Base-by-base conservation (phyloP, 2,888 invertebrate species). In the Lochmaea capreae region DNA sequence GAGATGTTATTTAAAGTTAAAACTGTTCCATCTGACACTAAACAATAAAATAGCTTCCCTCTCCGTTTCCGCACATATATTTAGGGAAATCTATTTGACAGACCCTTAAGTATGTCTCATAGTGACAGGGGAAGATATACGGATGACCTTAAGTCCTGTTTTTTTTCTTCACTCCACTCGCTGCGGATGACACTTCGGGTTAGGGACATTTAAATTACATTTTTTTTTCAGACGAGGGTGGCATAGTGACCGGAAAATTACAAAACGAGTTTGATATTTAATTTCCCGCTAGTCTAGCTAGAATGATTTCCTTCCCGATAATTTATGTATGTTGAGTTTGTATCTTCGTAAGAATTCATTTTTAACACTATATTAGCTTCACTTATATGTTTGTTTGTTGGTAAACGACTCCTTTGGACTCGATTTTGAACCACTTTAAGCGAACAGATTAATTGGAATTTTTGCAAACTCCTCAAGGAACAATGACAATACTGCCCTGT, bases 141-240 rank as follows among this genome's bases (percentile, higher is more conserved):
- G 57, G 71, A 71, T 71, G 71, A 71, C 71, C 71, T 71, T 71
- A 71, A 71, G 71, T 71, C 65, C 57, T 71, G 71, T 72, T 74
- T 71, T 77, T 66, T 63, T 16, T 54, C 46, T 46, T 46, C 22
- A 61, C 61, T n/a, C 26, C 33, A 61, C 26, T 72, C 62, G 72
- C 77, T 78, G 78, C 62, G 73, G 78, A 78, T 78, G 78, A 78
- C 78, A 78, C 77, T 73, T 76, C 71, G 72, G 76, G 76, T 74
- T 77, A 81, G 82, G 84, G 79, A 82, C 83, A 83, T 85, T 85
- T 84, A 85, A 85, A 86, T 86, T 86, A 84, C 84, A 84, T 82
- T 85, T 85, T 81, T 22, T 33, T 81, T 82, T 77, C 75, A 65
- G 72, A 76, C 76, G 76, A 79, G 81, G 78, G 78, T 78, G 78